Base-by-base conservation (phyloP, 2,113 vertebrate species). In the Burhinus bistriatus region DNA sequence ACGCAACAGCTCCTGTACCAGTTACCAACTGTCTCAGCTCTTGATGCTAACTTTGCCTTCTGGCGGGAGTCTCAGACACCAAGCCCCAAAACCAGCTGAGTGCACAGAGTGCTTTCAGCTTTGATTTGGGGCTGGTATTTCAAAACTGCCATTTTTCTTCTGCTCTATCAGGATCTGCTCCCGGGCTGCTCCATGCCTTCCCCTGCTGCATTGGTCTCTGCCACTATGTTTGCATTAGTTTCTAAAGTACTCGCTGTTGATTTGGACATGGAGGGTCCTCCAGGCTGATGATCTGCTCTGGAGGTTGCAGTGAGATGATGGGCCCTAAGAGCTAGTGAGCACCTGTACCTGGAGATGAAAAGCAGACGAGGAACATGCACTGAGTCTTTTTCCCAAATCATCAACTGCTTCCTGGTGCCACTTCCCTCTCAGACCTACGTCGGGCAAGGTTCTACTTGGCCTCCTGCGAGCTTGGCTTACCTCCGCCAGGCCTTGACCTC, bases 391-490 rank as follows among this genome's bases (percentile, higher is more conserved):
- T 70, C 40, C 45, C 30, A 87, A 75, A 81, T 62, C 36, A 62
- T 70, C 51, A 45, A 0, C 29, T 55, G 21, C 71, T 83, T 36
- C 36, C 32, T 2, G 1, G 17, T 29, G 11, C 71, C 1, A 0
- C 30, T 82, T 9, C 21, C 16, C 32, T 36, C 68, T 93, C 79
- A 78, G 27, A 78, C 29, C 87, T 92, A 93, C 52, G 45, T 83
- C 18, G 0, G 52, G 34, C 61, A 65, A 15, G 7, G 51, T 71
- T 91, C 44, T 84, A 4, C 57, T 32, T 71, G 65, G 57, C 22
- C 42, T 82, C 15, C 69, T 80, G 51, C 72, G 42, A 57, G 47
- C 21, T 64, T 83, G 21, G 32, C 38, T 83, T 61, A 40, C 9
- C 36, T 87, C 54, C 2, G 1, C n/a, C 27, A 23, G 38, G 29